Base-by-base conservation (phyloP, 2,888 invertebrate genomes). In the Campoplex capitator region DNA sequence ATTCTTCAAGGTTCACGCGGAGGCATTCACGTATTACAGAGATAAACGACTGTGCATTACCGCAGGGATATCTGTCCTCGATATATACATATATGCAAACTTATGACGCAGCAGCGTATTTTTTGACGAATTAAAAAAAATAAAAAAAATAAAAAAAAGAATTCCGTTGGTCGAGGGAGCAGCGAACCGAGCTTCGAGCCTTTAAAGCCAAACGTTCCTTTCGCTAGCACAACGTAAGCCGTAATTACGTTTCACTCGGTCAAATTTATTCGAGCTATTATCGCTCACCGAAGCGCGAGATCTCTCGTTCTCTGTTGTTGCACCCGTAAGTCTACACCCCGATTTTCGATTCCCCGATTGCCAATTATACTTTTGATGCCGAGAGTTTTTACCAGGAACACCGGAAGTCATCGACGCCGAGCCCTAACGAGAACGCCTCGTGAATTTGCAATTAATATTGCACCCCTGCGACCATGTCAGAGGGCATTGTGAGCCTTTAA, bases 231-330 rank as follows among this genome's bases (percentile, higher is more conserved):
- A 85, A 90, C 87, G 88, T 86, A 89, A 88, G 89, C 86, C 84
- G 85, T 89, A 86, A 88, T 89, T 88, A 85, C 88, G 74, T 88
- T 82, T 86, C 84, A 82, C 82, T 85, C 83, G 80, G 84, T 86
- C 75, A 81, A 87, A 88, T 90, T 90, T 84, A 88, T 88, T 70
- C 62, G 86, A 85, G 71, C 83, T 54, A 85, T 87, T 83, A 85
- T 83, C 83, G 77, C 56, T 77, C 82, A 58, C 75, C 78, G 78
- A 56, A 79, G 81, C 73, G 73, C 76, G 48, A 68, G 67, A 45
- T 56, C 42, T 51, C 58, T 73, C 71, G 18, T 18, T 35, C 77
- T 48, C 48, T 11, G 68, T 16, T 68, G 68, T n/a, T 70, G 75
- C 45, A 62, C 54, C 54, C 42, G 62, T 78, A 32, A 23, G 42